These are phyloP conservation scores for Nipponia nippon DNA, from an alignment of 2,113 vertebrate genomes.

Conservation along the genomic window DNA sequence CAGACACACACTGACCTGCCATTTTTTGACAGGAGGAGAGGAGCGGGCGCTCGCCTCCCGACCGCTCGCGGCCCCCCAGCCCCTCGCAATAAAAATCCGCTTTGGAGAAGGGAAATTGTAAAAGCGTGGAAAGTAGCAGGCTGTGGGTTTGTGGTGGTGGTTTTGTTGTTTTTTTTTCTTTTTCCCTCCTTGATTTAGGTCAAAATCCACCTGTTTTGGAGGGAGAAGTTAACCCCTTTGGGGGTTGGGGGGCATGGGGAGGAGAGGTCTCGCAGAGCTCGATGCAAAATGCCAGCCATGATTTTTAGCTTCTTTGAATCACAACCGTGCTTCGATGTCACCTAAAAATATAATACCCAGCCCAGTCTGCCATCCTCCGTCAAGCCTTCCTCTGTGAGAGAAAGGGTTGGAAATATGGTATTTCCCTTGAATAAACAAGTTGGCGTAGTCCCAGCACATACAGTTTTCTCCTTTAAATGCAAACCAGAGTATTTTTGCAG, in stretches of 20 bases:
- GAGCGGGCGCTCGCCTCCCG: background rate
- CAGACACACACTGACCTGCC: slow-evolving; percentile 72
- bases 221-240: background rate
- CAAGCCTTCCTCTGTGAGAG: background rate
- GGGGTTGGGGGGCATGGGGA: background rate
- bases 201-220: background rate
- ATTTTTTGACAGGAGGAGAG: slow-evolving; percentile 49
- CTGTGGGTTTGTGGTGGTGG: background rate
- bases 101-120: background rate
- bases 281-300: slow-evolving; percentile 22
- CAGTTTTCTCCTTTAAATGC: slow-evolving; percentile 46
- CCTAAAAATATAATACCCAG: slow-evolving; percentile 49
- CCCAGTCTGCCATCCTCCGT: slow-evolving; percentile 45
- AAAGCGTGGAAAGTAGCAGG: background rate
- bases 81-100: background rate
- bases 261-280: background rate
- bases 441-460: slow-evolving; percentile 32
- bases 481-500: slow-evolving; percentile 49
- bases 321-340: background rate
- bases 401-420: background rate
- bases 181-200: background rate
- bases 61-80: background rate
- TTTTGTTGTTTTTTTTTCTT: background rate
- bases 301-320: slow-evolving; percentile 13
- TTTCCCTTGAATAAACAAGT: slow-evolving; percentile 55